These are phyloP conservation scores for Formicarius rufipectus DNA, from an alignment of 2,113 vertebrate species.

Conservation along the genomic window DNA sequence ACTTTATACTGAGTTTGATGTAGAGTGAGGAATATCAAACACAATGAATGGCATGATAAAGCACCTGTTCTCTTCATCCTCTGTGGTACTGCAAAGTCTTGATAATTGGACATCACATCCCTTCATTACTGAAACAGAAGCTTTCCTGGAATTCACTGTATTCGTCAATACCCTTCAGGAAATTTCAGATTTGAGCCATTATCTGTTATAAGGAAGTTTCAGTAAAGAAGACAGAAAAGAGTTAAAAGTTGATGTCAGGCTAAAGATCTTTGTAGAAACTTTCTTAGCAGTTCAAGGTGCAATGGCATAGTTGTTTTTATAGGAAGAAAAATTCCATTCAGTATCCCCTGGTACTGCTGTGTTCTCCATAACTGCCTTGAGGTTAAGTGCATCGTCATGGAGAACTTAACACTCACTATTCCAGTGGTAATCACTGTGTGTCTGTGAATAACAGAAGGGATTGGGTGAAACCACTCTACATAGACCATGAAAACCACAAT, in stretches of 20 bases:
- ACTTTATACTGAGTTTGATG: background rate
- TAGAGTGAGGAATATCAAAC: background rate
- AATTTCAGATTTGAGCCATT: background rate
- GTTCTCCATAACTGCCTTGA: background rate
- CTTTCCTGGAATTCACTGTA: background rate
- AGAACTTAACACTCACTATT: background rate
- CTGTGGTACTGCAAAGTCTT: background rate
- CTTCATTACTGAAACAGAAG: background rate
- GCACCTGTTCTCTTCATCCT: background rate
- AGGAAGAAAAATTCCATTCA: background rate
- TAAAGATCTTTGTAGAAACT: background rate
- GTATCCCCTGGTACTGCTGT: background rate
- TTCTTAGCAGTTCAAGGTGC: background rate
- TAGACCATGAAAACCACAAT: background rate
- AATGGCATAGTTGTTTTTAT: background rate
- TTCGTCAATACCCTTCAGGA: background rate
- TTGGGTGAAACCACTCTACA: background rate
- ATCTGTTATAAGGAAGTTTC: background rate
- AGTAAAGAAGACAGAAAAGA: background rate
- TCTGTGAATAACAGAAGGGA: background rate
- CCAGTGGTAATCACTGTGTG: background rate
- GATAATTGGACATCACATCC: background rate
- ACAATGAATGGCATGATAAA: background rate
- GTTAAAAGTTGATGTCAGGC: background rate
- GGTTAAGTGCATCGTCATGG: fast-evolving